Percentiles rank a stretch among this genome's conserved stretches.
phyloP scores from a whole-genome alignment of 92 coral and sea anemone genomes.

The Epizoanthus illoricatus region DNA sequence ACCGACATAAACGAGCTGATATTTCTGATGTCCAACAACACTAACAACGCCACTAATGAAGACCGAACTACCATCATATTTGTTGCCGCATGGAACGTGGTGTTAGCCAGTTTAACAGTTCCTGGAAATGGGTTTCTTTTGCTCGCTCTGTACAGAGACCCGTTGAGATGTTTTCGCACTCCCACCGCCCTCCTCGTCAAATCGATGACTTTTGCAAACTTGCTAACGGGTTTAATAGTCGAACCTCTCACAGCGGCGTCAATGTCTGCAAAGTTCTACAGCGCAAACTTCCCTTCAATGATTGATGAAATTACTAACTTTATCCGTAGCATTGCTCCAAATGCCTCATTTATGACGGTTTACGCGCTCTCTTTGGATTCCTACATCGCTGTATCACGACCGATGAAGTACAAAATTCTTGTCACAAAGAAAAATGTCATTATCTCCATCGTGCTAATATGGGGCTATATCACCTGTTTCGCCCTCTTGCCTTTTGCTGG shows the following conservation, averaged over 20 bases:
- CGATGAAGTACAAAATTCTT: slow-evolving; percentile 50
- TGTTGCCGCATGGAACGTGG: slow-evolving; percentile 29
- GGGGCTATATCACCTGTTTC: slow-evolving; percentile 51
- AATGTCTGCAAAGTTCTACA: slow-evolving; percentile 13
- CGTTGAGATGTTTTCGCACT: slow-evolving; percentile 45
- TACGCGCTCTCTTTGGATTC: slow-evolving; percentile 60
- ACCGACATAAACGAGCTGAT: background rate
- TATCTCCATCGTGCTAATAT: slow-evolving; percentile 40
- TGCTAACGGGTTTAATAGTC: slow-evolving; percentile 42
- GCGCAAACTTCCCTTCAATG: background rate
- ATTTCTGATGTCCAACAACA: slow-evolving; percentile 7
- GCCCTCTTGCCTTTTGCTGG: slow-evolving; percentile 45
- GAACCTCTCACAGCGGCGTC: slow-evolving; percentile 54
- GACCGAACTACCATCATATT: background rate
- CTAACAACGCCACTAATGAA: background rate
- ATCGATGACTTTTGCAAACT: slow-evolving; percentile 66
- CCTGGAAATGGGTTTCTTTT: slow-evolving; percentile 59
- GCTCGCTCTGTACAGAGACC: slow-evolving; percentile 45
- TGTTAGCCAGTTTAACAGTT: slow-evolving; percentile 46
- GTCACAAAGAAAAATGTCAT: slow-evolving; percentile 40
- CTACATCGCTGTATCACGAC: slow-evolving; percentile 51
- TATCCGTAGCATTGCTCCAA: slow-evolving; percentile 50
- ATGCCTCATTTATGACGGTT: slow-evolving; percentile 59
- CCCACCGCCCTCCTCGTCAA: slow-evolving; percentile 57
- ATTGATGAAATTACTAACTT: slow-evolving; percentile 29